Evolutionary conservation across 2,888 invertebrate species (phyloP).

Genomic region (Torymus auratus): DNA sequence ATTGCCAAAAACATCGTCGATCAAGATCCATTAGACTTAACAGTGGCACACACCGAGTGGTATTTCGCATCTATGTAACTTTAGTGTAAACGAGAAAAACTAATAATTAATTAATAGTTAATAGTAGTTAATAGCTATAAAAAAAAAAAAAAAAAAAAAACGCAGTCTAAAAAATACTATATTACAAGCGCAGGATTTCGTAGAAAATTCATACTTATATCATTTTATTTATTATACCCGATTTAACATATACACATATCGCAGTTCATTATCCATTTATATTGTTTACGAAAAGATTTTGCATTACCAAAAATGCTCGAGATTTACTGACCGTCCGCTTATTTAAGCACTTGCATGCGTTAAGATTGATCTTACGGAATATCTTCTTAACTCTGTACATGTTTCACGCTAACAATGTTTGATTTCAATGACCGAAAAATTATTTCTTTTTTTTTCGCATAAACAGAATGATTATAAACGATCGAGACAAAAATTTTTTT

Average conservation of each 20-base stretch:
- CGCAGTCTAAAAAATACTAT: slow-evolving; percentile 48
- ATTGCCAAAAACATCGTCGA: slow-evolving; percentile 17
- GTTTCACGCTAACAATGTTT: background rate
- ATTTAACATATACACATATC: slow-evolving; percentile 35
- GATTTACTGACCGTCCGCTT: slow-evolving; percentile 1
- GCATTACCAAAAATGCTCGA: slow-evolving; percentile 23
- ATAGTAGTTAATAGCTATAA: slow-evolving; percentile 33
- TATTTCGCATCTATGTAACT: slow-evolving; percentile 44
- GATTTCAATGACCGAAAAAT: background rate
- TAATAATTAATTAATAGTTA: slow-evolving; percentile 39
- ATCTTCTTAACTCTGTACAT: slow-evolving; percentile 1
- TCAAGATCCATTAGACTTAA: slow-evolving; percentile 37
- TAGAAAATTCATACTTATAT: slow-evolving; percentile 37
- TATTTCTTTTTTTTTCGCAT: background rate
- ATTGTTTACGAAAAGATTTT: slow-evolving; percentile 27
- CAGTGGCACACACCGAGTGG: slow-evolving; percentile 31
- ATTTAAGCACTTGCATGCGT: background rate
- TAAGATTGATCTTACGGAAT: too few species aligned
- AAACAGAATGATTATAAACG: background rate
- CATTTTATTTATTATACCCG: slow-evolving; percentile 23
- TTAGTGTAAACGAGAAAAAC: slow-evolving; percentile 27
- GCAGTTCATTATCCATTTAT: slow-evolving; percentile 38
- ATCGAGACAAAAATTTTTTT: slow-evolving; percentile 47
- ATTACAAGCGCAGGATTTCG: slow-evolving; percentile 50
- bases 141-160: slow-evolving; percentile 39